Evolutionary conservation across 2,797 vertebrate genomes (phyloP), one percentile per base, ranked within the genome.

Genomic region (Gouania willdenowi): DNA sequence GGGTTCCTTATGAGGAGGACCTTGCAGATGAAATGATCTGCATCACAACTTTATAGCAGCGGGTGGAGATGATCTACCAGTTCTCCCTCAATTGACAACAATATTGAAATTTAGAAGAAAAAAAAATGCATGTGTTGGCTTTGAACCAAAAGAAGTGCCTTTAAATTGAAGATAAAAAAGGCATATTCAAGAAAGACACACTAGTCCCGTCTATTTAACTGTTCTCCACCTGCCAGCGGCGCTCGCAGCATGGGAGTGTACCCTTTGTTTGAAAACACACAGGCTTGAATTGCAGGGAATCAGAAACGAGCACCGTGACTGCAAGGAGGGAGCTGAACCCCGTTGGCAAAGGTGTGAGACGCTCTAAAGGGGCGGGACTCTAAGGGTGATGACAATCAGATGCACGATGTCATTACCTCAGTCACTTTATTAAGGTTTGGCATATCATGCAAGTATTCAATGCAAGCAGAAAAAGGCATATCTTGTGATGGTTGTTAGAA

Each of bases 21-120:
- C 90, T 99, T 83, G 94, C 94, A 7, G 97, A 98, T 23, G 97
- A 99, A 81, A 98, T 99, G 95, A 98, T 98, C 72, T 99, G 97
- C 87, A 94, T 99, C 77, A 99, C 97, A 7, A 95, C 93, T 70
- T 95, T 99, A 94, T 99, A 99, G 93, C 92, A 86, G 79, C 74
- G 65, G 75, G 81, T 61, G 59, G 62, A 71, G 46, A 66, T n/a
- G 43, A 40, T 66, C 51, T 34, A 38, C 37, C 34, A 27, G 24
- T 45, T 17, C 24, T 66, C 58, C 38, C 39, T 39, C 75, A 41
- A 41, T 57, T 35, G 58, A 75, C 52, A 53, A 48, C 33, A 45
- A 20, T 20, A 19, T 5, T 23, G 21, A 7, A 23, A 23, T 62
- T 55, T 41, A 27, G 25, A 4, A 16, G 29, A 63, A 64, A 53